Evolutionary conservation across 2,797 vertebrate genomes (phyloP).

Genomic region (Odontamblyopus lacepedii): DNA sequence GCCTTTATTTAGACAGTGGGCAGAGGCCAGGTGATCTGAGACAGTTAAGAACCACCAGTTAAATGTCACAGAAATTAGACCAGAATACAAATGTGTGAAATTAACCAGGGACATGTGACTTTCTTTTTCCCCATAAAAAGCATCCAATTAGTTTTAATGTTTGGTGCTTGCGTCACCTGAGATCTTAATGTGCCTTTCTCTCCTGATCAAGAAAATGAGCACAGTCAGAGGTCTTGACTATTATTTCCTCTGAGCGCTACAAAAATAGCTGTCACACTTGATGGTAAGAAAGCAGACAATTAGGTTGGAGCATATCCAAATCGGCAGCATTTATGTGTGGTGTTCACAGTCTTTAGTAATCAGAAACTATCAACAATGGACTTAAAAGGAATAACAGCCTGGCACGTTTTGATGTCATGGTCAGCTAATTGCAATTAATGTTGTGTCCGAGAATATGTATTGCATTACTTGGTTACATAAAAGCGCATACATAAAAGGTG

Average conservation of each 20-base stretch:
- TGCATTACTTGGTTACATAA: neutral
- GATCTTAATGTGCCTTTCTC: constrained; percentile 22
- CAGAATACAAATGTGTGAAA: constrained; percentile 49
- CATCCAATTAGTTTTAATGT: constrained; percentile 14
- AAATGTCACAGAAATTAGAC: constrained; percentile 39
- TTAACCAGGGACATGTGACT: constrained; percentile 18
- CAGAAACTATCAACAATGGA: neutral
- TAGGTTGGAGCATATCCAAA: neutral
- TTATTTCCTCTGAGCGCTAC: neutral
- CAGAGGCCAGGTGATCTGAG: neutral
- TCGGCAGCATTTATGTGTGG: neutral
- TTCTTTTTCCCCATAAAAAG: constrained; percentile 32
- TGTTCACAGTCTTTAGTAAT: neutral
- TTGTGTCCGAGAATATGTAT: neutral
- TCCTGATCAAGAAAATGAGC: constrained; percentile 5
- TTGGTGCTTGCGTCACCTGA: constrained; percentile 24
- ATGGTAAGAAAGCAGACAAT: neutral
- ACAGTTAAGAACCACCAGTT: constrained; percentile 20
- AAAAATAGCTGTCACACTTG: constrained; percentile 2
- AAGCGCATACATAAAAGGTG: no score
- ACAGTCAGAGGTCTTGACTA: neutral
- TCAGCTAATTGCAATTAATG: neutral
- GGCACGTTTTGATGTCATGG: neutral
- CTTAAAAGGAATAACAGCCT: neutral
- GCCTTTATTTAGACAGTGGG: neutral